phyloP scores from a whole-genome alignment of 1,140 invertebrate genomes.

The Drosophila suzukii region DNA sequence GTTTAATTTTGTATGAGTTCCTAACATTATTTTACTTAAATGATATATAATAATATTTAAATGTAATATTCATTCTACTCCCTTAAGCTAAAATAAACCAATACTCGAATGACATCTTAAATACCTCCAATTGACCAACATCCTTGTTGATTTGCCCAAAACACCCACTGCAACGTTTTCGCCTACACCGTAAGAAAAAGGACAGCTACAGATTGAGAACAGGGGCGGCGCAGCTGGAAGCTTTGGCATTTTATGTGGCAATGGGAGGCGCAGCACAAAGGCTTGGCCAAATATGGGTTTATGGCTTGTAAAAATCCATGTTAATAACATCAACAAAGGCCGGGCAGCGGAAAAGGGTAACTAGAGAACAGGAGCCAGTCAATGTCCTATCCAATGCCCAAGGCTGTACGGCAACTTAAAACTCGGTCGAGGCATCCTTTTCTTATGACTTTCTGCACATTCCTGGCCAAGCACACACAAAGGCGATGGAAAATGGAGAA shows the following conservation, averaged over 20 bases:
- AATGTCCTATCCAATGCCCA: constrained; percentile 50
- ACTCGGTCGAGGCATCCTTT: constrained; percentile 42
- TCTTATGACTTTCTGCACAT: constrained; percentile 9
- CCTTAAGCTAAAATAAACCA: too few species aligned
- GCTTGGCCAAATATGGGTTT: constrained; percentile 80
- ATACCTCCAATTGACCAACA: not conserved
- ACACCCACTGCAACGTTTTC: not conserved
- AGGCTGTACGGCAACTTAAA: constrained; percentile 55
- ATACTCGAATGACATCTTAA: too few species aligned
- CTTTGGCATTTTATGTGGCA: constrained; percentile 64
- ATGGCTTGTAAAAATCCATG: constrained; percentile 83
- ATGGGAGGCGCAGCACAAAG: constrained; percentile 53
- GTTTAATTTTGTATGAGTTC: too few species aligned
- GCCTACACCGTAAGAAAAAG: constrained; percentile 13
- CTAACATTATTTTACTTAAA: too few species aligned
- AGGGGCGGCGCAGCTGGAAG: constrained; percentile 53
- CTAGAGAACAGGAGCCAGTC: constrained; percentile 45
- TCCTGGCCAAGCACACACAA: constrained; percentile 26
- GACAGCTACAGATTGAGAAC: constrained; percentile 10
- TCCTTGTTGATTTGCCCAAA: not conserved
- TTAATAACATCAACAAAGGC: constrained; percentile 80
- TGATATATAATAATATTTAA: too few species aligned
- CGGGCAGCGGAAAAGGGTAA: constrained; percentile 69
- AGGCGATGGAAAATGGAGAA: constrained; percentile 16
- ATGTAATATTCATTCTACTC: too few species aligned